These are phyloP conservation scores for Echeneis naucrates DNA, from an alignment of 2,797 vertebrate species.

Conservation along the genomic window DNA sequence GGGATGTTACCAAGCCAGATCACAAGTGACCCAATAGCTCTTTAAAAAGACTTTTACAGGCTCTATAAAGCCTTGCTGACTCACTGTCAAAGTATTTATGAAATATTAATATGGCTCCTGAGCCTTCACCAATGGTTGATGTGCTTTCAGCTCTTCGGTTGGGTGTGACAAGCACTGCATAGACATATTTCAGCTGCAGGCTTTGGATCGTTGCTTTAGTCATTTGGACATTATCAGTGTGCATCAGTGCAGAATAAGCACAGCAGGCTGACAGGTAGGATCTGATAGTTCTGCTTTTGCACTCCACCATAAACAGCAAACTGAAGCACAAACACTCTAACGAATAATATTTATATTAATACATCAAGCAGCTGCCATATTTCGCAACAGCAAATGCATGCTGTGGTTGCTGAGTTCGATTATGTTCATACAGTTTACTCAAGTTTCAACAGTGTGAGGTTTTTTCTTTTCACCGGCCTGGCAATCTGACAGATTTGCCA, in stretches of 20 bases:
- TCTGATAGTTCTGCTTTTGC: conserved; percentile 13
- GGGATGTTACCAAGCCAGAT: background rate
- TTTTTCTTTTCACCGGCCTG: too few relatives aligned
- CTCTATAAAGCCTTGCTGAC: conserved; percentile 9
- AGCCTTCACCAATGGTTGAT: background rate
- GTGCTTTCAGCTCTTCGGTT: conserved; percentile 8
- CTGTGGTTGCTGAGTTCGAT: background rate
- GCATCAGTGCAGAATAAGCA: conserved; percentile 4
- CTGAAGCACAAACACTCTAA: too few relatives aligned
- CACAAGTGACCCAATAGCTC: background rate
- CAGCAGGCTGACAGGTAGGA: background rate
- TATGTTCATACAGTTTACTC: too few relatives aligned
- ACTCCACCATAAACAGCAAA: background rate
- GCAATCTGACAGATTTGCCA: too few relatives aligned
- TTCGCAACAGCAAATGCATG: background rate
- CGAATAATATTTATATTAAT: background rate
- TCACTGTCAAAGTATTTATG: conserved; percentile 12
- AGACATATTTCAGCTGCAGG: conserved; percentile 16
- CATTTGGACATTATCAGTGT: background rate
- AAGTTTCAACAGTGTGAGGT: too few relatives aligned
- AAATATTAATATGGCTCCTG: conserved; percentile 18
- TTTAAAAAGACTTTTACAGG: conserved; percentile 3
- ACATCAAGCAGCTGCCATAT: background rate
- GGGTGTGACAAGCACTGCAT: background rate
- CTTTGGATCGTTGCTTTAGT: conserved; percentile 7